Evolutionary conservation across 2,113 vertebrate genomes (phyloP), one percentile per base, ranked within the genome.

Genomic region (Heterocephalus glaber): DNA sequence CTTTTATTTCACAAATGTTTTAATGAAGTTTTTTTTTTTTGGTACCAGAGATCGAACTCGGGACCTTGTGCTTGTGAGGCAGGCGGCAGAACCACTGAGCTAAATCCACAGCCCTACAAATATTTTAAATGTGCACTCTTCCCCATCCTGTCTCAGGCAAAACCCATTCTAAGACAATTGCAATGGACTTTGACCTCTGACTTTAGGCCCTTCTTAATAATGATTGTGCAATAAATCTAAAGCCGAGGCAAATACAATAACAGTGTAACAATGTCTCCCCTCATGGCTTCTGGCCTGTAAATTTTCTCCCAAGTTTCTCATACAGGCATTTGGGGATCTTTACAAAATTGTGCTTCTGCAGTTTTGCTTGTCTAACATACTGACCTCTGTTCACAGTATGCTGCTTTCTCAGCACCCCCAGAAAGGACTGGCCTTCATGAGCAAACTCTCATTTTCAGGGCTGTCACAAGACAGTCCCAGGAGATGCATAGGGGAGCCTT

Each of bases 1-100:
- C 38, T 81, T 88, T 86, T 38, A 8, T 49, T 72, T 94, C 49
- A 49, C 56, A 95, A 90, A n/a, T 82, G 74, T 82, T 82, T 90
- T n/a, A n/a, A n/a, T n/a, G n/a, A n/a, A n/a, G n/a, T n/a, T n/a
- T n/a, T n/a, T n/a, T n/a, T n/a, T n/a, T n/a, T n/a, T n/a, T n/a
- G n/a, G n/a, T n/a, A n/a, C n/a, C n/a, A n/a, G n/a, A n/a, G n/a
- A n/a, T n/a, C n/a, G n/a, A n/a, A n/a, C n/a, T n/a, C n/a, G n/a
- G n/a, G n/a, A n/a, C n/a, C n/a, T n/a, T n/a, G n/a, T n/a, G n/a
- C n/a, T n/a, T n/a, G n/a, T n/a, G n/a, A n/a, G n/a, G n/a, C n/a
- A n/a, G n/a, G n/a, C n/a, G n/a, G n/a, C n/a, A n/a, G n/a, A n/a
- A n/a, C n/a, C n/a, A n/a, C n/a, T n/a, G n/a, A n/a, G n/a, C n/a